Conservation (phyloP, 2,113 vertebrate genomes). For the Odontophorus gujanensis region DNA sequence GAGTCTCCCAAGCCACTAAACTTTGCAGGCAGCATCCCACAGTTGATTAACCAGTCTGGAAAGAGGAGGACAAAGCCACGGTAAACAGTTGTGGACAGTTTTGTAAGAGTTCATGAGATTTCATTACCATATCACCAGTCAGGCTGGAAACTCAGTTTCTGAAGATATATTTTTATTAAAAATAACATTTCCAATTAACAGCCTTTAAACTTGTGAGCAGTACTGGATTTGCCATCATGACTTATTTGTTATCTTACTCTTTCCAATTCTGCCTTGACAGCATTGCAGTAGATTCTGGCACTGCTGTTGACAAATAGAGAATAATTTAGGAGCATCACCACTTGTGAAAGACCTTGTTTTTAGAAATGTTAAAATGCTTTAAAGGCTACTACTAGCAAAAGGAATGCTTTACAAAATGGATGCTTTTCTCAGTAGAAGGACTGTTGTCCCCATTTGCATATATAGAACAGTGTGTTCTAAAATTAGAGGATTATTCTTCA, state of each 20-base stretch:
- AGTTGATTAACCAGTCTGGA: conserved; percentile 18
- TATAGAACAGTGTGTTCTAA: background rate
- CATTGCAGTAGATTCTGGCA: conserved; percentile 37
- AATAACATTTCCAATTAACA: conserved; percentile 59
- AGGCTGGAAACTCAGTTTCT: conserved; percentile 46
- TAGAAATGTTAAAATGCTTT: background rate
- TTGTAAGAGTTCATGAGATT: conserved; percentile 54
- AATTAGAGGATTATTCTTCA: background rate
- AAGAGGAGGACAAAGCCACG: conserved; percentile 29
- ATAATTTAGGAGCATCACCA: conserved; percentile 34
- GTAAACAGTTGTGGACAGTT: conserved; percentile 16
- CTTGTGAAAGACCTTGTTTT: conserved; percentile 28
- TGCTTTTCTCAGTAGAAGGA: background rate
- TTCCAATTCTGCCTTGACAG: conserved; percentile 36
- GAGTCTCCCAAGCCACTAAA: conserved; percentile 31
- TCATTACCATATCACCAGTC: conserved; percentile 49
- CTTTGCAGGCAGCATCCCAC: background rate
- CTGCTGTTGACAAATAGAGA: conserved; percentile 13
- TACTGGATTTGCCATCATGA: conserved; percentile 58
- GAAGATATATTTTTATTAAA: conserved; percentile 62
- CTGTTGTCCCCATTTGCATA: background rate
- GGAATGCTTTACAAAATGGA: background rate
- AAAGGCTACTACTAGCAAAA: background rate
- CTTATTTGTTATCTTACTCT: conserved; percentile 67
- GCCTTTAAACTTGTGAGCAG: conserved; percentile 35